Evolutionary conservation across 2,797 vertebrate species (phyloP).

Genomic region (Gallinago stenura): DNA sequence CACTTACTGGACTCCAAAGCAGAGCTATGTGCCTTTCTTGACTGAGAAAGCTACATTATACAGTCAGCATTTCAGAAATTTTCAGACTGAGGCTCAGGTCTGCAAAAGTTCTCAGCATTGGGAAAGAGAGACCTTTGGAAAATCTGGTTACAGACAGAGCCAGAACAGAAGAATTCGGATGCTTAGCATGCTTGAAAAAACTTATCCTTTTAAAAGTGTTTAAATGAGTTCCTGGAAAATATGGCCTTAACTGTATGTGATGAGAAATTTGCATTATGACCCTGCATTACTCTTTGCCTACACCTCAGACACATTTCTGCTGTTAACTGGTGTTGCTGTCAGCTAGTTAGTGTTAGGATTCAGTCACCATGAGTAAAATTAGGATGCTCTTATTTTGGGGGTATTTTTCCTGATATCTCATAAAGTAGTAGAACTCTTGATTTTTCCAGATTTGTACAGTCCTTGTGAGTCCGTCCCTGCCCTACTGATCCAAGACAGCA

Average conservation of each 20-base stretch:
- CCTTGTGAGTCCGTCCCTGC: neutral
- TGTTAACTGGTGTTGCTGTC: constrained; percentile 2
- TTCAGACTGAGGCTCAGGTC: neutral
- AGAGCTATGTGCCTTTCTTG: neutral
- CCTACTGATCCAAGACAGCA: neutral
- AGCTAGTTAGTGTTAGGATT: neutral
- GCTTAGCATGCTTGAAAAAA: neutral
- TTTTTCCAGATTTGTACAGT: neutral
- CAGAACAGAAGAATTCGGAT: neutral
- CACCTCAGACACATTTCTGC: constrained; percentile 13
- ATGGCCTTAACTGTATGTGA: neutral
- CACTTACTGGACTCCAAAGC: neutral
- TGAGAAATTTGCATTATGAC: constrained; percentile 7
- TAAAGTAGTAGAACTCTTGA: neutral
- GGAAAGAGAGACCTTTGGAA: neutral
- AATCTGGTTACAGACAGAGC: neutral
- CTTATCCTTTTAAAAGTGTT: neutral
- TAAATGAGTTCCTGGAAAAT: constrained; percentile 30
- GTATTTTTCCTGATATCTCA: neutral
- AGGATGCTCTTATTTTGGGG: neutral
- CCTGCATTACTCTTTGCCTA: neutral
- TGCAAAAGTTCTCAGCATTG: neutral
- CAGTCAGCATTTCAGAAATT: neutral
- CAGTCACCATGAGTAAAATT: constrained; percentile 11
- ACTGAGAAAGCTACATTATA: neutral